Evolutionary conservation across 2,797 vertebrate genomes (phyloP), one percentile per base, ranked within the genome.

Genomic region (Graptemys geographica): DNA sequence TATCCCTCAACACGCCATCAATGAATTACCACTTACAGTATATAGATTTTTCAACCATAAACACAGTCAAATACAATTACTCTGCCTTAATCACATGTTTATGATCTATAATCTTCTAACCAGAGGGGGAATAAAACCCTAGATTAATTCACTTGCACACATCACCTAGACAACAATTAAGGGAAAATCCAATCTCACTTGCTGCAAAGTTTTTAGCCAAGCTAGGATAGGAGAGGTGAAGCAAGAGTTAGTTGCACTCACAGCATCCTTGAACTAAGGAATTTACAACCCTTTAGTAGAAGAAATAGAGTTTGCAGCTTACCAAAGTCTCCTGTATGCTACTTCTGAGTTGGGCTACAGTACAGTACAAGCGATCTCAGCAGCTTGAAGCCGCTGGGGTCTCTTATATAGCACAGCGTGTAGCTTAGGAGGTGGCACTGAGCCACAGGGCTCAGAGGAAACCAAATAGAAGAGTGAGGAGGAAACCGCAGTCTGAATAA

Each of bases 371-470:
- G 53, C 81, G 95, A 95, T 90, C 91, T 85, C 87, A 51, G 79
- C 95, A 74, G 93, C 88, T 62, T 90, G 8, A 86, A 84, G 94
- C 84, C 2, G 94, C 12, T 56, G 28, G 93, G 41, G 92, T 95
- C 86, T 97, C 98, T 98, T 98, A 98, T 98, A 98, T 98, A 98
- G 98, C 97, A 89, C 97, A 95, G 97, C 97, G 95, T 96, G 97
- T 92, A 96, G 97, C 96, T 98, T 83, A 93, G 97, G 96, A 94
- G 78, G 93, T 98, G 98, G 98, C 98, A 97, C 83, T 31, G 96
- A 90, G 98, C 98, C 98, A 98, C 93, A 81, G 92, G 97, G 96
- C 91, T 97, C 97, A 37, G 80, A 97, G 55, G 96, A 98, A 98
- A 98, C 97, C 96, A 98, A 98, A 98, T 96, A 98, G 96, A 96